Base-by-base conservation (phyloP, 2,888 invertebrate genomes). In the Hipparchia semele region DNA sequence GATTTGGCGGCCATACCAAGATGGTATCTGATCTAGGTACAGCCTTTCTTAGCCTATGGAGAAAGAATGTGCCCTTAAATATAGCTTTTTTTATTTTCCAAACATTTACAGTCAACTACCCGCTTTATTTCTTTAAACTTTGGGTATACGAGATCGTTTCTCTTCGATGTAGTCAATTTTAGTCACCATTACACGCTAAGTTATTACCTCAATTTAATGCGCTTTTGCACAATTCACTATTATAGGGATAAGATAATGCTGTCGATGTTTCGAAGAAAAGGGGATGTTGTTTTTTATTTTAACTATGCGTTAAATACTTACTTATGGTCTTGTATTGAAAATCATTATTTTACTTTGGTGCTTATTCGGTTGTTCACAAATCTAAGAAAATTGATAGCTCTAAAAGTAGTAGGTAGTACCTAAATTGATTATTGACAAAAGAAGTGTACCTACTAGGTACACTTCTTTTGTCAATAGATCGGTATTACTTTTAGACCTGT, bases 101-200 rank as follows among this genome's bases (percentile, higher is more conserved):
- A 10, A 33, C 13, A 88, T 91, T 90, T 91, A 39, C 5, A 90
- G 91, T 60, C 61, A 69, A 69, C 61, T 69, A 61, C 61, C 69
- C 69, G 39, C 92, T 86, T 86, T 89, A 90, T 91, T 91, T 91
- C 90, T 90, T 90, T 86, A 72, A 53, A 68, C 73, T 77, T 78
- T 76, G 76, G 75, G 73, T 75, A 76, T 78, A 72, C 75, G 77
- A 70, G 71, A 73, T 71, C 60, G 70, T 75, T 78, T 79, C 73
- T 76, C 76, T 84, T 84, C 82, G 80, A 80, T 83, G 85, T 92
- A 93, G 92, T 93, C 92, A 93, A 86, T 87, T 91, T 87, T 87
- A 90, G 92, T 93, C 93, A 92, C 92, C 92, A 92, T 89, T 90
- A 91, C 91, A 86, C 85, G 85, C 87, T 92, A 92, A 92, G 90